These are phyloP conservation scores for Stenotaenia linearis DNA, from an alignment of 2,888 invertebrate species.

Conservation along the genomic window DNA sequence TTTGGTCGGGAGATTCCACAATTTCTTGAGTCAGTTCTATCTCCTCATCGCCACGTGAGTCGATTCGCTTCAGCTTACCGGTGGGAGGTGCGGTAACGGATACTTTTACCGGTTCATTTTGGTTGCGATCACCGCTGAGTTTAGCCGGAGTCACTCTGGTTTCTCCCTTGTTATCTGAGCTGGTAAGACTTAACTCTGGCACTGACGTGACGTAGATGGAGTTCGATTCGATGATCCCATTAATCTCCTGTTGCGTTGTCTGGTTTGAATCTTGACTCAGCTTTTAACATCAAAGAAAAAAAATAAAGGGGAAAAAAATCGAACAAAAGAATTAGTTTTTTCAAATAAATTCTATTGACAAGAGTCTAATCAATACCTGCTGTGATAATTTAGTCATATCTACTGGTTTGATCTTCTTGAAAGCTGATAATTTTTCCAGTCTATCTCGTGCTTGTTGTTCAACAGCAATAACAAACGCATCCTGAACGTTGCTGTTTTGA, in stretches of 20 bases:
- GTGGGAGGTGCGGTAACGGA: not conserved
- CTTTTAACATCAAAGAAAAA: slow-evolving; percentile 50
- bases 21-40: slow-evolving; percentile 40
- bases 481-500: slow-evolving; percentile 75
- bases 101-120: not conserved
- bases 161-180: slow-evolving; percentile 30
- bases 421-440: slow-evolving; percentile 82
- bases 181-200: slow-evolving; percentile 42
- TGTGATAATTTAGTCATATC: slow-evolving; percentile 86
- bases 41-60: slow-evolving; percentile 37
- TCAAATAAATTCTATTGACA: not conserved
- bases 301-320: slow-evolving; percentile 30
- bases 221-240: slow-evolving; percentile 74
- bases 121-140: not conserved
- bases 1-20: slow-evolving; percentile 29
- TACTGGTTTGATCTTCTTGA: slow-evolving; percentile 86
- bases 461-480: slow-evolving; percentile 97
- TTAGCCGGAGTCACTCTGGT: not conserved
- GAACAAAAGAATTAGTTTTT: not conserved
- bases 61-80: not conserved
- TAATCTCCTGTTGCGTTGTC: slow-evolving; percentile 54
- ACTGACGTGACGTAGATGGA: slow-evolving; percentile 76
- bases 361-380: slow-evolving; percentile 56
- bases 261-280: slow-evolving; percentile 57
- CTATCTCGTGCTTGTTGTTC: slow-evolving; percentile 89